Percentiles rank a stretch among this genome's conserved stretches.
Conservation (phyloP, 1,140 invertebrate species). For the Teleogryllus occipitalis region DNA sequence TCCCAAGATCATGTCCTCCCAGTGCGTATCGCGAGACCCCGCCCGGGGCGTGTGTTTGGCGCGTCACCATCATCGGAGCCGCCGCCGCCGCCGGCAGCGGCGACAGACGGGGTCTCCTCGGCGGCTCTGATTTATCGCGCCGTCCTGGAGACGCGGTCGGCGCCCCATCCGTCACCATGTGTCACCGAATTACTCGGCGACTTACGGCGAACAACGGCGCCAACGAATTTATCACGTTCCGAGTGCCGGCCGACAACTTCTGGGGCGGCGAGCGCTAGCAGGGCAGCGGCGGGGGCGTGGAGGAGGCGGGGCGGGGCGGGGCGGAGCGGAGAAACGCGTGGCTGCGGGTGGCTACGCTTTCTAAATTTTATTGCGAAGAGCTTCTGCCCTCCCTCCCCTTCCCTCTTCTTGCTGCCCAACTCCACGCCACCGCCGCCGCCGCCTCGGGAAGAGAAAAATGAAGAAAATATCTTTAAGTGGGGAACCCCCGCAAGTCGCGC, state of each 20-base stretch:
- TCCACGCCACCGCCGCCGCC: background rate
- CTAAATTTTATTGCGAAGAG: background rate
- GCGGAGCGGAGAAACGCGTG: background rate
- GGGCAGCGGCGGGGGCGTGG: too few relatives aligned
- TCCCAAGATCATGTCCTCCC: too few relatives aligned
- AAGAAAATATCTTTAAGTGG: constrained; percentile 1
- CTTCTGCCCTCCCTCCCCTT: background rate
- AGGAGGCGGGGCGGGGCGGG: too few relatives aligned
- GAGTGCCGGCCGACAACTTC: background rate
- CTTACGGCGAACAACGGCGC: background rate
- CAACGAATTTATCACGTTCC: background rate
- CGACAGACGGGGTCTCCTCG: too few relatives aligned
- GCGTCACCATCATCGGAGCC: too few relatives aligned
- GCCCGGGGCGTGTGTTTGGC: too few relatives aligned
- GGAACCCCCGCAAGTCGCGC: too few relatives aligned
- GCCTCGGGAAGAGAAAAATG: background rate
- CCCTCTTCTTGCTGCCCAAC: background rate
- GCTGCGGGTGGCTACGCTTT: background rate
- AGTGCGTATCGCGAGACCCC: too few relatives aligned
- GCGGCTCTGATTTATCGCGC: too few relatives aligned
- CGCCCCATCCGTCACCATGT: background rate
- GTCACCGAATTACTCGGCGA: background rate
- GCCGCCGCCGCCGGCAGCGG: too few relatives aligned
- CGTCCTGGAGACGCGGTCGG: too few relatives aligned
- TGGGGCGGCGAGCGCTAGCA: too few relatives aligned